A percentile compares a stretch with the other conserved stretches of the same genome.
These are phyloP conservation scores for Chiloscyllium plagiosum DNA, from an alignment of 2,113 vertebrate species.

Conservation along the genomic window DNA sequence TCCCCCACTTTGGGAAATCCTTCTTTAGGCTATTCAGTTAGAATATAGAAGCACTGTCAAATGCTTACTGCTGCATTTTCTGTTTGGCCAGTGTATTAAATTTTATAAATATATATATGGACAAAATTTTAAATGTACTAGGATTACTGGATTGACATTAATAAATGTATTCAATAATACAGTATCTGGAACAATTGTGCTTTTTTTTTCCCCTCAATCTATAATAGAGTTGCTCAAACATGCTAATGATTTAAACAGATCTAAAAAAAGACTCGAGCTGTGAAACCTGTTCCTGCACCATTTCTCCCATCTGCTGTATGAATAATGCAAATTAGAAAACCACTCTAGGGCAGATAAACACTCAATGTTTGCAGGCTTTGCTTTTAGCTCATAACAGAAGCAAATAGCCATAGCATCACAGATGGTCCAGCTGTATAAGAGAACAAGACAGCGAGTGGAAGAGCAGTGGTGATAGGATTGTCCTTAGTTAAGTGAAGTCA, in stretches of 20 bases:
- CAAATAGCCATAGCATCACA: too few relatives aligned
- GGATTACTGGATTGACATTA: background rate
- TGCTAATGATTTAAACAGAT: too few relatives aligned
- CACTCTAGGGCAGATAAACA: too few relatives aligned
- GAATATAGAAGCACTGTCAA: background rate
- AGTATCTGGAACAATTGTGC: background rate
- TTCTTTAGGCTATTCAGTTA: background rate
- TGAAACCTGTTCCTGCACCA: background rate
- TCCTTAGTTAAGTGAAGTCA: too few relatives aligned
- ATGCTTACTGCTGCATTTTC: background rate
- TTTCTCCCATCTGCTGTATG: background rate
- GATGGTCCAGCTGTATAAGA: too few relatives aligned
- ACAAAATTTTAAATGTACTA: background rate
- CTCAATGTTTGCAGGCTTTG: too few relatives aligned
- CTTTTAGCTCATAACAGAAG: too few relatives aligned
- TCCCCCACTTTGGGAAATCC: too few relatives aligned
- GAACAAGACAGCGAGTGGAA: too few relatives aligned
- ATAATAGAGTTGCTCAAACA: too few relatives aligned
- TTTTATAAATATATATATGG: slow-evolving; percentile 27
- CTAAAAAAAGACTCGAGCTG: background rate
- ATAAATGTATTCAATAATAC: background rate
- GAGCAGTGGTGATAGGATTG: too few relatives aligned
- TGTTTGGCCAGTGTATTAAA: background rate
- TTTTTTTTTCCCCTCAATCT: background rate
- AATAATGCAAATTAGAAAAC: background rate